Conservation (phyloP, 2,888 invertebrate species). For the Hydroisotoma schaefferi region DNA sequence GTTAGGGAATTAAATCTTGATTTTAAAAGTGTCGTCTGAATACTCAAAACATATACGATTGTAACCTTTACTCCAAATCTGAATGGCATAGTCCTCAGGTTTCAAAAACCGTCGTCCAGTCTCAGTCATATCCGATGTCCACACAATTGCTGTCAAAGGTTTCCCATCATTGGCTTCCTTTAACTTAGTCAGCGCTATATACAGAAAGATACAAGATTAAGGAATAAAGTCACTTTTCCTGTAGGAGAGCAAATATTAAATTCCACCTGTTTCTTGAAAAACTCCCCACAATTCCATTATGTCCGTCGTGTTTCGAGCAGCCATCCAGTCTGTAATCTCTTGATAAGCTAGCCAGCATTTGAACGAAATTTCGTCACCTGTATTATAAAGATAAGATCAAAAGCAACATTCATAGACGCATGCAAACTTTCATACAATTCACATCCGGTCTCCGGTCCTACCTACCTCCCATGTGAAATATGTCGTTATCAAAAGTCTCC, state of each 20-base stretch:
- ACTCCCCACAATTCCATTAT: conserved; percentile 51
- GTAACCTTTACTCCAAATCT: conserved; percentile 51
- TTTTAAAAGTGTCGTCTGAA: background rate
- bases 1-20: conserved; percentile 35
- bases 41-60: background rate
- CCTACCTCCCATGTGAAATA: conserved; percentile 83
- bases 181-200: conserved; percentile 29
- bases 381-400: too few species aligned
- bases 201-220: too few species aligned
- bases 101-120: conserved; percentile 63
- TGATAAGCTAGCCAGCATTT: conserved; percentile 74
- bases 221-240: too few species aligned
- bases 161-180: conserved; percentile 51
- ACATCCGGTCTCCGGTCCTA: too few species aligned
- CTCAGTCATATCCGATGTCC: conserved; percentile 77
- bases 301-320: conserved; percentile 53
- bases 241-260: background rate
- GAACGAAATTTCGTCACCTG: conserved; percentile 74
- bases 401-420: too few species aligned
- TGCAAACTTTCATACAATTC: too few species aligned
- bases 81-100: conserved; percentile 73
- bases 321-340: conserved; percentile 58
- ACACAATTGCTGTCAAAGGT: conserved; percentile 65
- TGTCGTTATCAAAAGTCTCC: conserved; percentile 65
- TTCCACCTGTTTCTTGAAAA: conserved; percentile 42